Evolutionary conservation across 2,113 vertebrate species (phyloP).

Genomic region (Tetrax tetrax): DNA sequence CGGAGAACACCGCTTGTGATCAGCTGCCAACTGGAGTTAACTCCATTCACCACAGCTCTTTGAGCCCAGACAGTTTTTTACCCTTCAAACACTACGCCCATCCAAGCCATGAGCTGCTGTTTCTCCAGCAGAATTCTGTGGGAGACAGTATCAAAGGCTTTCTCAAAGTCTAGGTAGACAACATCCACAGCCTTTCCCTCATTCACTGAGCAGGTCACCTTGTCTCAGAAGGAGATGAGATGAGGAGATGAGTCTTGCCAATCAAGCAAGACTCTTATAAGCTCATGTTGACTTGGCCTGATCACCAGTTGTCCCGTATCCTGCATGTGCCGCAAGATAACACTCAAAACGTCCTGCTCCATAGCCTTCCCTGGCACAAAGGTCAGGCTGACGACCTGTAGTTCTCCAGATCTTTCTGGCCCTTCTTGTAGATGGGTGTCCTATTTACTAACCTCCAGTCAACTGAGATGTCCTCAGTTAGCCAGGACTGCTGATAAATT

Average conservation of each 20-base stretch:
- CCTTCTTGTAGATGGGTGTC: rapidly evolving
- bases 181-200: background rate
- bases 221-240: background rate
- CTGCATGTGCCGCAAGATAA: rapidly evolving
- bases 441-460: no score
- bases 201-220: no score
- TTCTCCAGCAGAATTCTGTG: background rate
- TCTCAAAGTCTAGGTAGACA: background rate
- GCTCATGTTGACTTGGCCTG: background rate
- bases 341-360: background rate
- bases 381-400: background rate
- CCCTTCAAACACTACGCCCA: rapidly evolving
- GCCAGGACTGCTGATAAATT: background rate
- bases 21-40: rapidly evolving
- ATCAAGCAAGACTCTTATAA: background rate
- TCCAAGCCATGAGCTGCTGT: background rate
- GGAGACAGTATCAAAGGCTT: background rate
- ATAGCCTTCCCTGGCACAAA: rapidly evolving
- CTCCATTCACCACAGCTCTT: background rate
- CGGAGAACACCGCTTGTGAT: background rate
- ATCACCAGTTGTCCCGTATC: no score
- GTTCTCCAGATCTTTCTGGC: rapidly evolving
- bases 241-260: no score
- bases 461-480: background rate
- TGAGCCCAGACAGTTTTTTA: background rate